Conservation (phyloP, 2,113 vertebrate species). For the Scomber japonicus region DNA sequence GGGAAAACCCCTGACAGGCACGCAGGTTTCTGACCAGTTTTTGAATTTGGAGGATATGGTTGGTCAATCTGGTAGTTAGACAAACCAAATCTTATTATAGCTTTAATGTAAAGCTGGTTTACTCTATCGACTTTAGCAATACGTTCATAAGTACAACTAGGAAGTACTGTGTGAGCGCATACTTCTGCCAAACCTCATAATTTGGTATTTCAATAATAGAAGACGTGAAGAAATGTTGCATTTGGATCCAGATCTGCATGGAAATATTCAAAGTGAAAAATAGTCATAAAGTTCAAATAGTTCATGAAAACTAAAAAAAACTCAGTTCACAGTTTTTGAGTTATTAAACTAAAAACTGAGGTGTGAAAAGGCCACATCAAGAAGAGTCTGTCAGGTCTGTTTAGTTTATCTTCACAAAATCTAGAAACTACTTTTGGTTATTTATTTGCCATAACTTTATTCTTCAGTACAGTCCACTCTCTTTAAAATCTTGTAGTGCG, state of each 20-base stretch:
- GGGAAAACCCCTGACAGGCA: slow-evolving; percentile 44
- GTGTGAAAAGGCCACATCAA: background rate
- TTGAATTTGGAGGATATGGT: slow-evolving; percentile 43
- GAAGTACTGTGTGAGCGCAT: background rate
- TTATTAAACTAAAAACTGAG: background rate
- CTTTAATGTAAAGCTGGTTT: slow-evolving; percentile 49
- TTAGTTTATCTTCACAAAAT: slow-evolving; percentile 1
- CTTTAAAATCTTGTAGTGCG: slow-evolving; percentile 28
- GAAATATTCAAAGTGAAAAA: background rate
- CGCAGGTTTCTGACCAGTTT: slow-evolving; percentile 40
- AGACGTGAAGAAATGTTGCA: background rate
- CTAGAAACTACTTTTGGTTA: background rate
- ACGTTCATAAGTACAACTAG: background rate
- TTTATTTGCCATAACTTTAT: slow-evolving; percentile 14
- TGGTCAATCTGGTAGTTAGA: slow-evolving; percentile 19
- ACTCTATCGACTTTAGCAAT: slow-evolving; percentile 14
- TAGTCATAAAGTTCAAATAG: background rate
- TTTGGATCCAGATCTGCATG: background rate
- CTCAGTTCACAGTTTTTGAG: background rate
- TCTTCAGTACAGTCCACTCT: background rate
- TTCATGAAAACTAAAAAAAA: background rate
- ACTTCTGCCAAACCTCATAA: background rate
- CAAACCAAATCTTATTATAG: slow-evolving; percentile 48
- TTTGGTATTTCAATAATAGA: background rate
- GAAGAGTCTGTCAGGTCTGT: background rate